Evolutionary conservation across 2,113 vertebrate genomes (phyloP), one percentile per base, ranked within the genome.

Genomic region (Pelmatolapia mariae): DNA sequence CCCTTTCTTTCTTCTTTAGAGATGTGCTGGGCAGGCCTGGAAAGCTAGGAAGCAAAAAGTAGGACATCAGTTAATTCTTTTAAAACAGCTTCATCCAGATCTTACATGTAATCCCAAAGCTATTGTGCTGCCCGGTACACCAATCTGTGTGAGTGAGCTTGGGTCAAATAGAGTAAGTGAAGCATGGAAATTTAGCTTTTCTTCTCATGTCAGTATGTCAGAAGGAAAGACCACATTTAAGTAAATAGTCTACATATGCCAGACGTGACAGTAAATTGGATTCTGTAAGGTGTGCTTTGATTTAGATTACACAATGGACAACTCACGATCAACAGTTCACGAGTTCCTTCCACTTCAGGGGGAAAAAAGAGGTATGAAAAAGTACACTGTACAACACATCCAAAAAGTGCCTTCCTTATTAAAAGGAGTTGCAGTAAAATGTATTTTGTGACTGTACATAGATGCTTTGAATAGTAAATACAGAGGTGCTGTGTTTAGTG

Each of bases 61-160:
- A 38, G 73, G 6, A 92, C 80, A 31, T 89, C 78, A 68, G 10
- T 84, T 80, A 47, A 73, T 83, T 83, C 26, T 90, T 86, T 79
- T 71, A 31, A 59, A 81, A 45, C 26, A 80, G 87, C 45, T 59
- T 91, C 85, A 87, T 7, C 54, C 40, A 45, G n/a, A 83, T 59
- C 61, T 89, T 53, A 16, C 38, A 10, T 16, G 29, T 94, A 92
- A 94, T 94, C 91, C 90, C 40, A 2, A 61, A 68, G 29, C 89
- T 47, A 90, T 93, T 94, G 93, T 94, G 57, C 68, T 16, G 10
- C 45, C 52, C 24, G n/a, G 80, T 66, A 88, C 57, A 83, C 40
- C 91, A 94, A 95, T 95, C 92, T 92, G 79, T 80, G 92, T 83
- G 91, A 94, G 93, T 92, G 89, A 91, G 66, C 56, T 31, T 1